Evolutionary conservation across 1,140 invertebrate species (phyloP), one percentile per base, ranked within the genome.

Genomic region (Pseudomyrmex gracilis): DNA sequence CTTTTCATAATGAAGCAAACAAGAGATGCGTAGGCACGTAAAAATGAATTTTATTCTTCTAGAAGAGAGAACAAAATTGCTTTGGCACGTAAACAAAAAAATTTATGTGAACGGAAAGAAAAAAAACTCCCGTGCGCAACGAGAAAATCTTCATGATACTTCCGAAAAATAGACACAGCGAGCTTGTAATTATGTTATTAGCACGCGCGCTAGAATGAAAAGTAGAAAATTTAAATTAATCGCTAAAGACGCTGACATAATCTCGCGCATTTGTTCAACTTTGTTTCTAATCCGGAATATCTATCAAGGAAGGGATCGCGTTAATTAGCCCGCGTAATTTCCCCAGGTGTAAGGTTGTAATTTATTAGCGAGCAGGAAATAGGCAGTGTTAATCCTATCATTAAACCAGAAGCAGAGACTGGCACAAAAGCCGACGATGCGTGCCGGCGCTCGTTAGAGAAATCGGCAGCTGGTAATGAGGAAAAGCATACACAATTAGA

Each of bases 401-500:
- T 78, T 58, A 78, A 34, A 64, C 15, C 61, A 9, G 5, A 20
- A 10, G 17, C 47, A 13, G n/a, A 34, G n/a, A 15, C 47, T 34
- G 47, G 22, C 2, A 51, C 34, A 34, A 24, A 58, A 64, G n/a
- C 5, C 2, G 66, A 49, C 76, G 66, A 49, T 49, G 64, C 76
- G 20, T 78, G 15, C 51, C 34, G 76, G 8, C 7, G 43, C 22
- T 58, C 15, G 64, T 47, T 58, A 57, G 45, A 71, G 66, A 80
- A 24, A 80, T 71, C 76, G 53, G 43, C 3, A 71, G n/a, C 20
- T 58, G 12, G 24, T 70, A 70, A 70, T 47, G 43, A n/a, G 9
- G n/a, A 49, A 70, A 58, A 70, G 43, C 53, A 34, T 70, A 60
- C 43, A 20, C 71, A 71, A 77, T 77, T 78, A 58, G 51, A n/a